Percentiles rank a stretch among this genome's conserved stretches.
phyloP scores from a whole-genome alignment of 2,888 invertebrate genomes.

The Stratiomys singularior region DNA sequence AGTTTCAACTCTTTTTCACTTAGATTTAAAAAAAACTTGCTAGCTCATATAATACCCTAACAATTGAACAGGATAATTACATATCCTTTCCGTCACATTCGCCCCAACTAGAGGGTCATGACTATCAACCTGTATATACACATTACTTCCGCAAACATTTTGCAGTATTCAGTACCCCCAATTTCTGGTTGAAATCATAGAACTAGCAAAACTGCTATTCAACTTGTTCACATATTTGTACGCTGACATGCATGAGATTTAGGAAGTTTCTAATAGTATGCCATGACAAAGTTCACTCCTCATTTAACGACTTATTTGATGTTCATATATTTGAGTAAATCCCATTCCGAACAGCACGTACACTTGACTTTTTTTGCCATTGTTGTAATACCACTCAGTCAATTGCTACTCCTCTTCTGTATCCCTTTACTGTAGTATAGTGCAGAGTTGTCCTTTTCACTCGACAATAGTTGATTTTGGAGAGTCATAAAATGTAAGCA shows the following conservation, averaged over 20 bases:
- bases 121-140: too few relatives aligned
- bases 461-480: constrained; percentile 15
- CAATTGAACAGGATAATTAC: too few relatives aligned
- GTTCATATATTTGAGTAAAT: constrained; percentile 8
- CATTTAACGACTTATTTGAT: constrained; percentile 36
- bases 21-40: too few relatives aligned
- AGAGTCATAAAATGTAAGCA: background rate
- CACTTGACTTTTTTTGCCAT: background rate
- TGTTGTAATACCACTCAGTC: background rate
- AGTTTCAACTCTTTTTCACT: too few relatives aligned
- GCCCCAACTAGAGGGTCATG: too few relatives aligned
- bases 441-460: background rate
- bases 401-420: background rate
- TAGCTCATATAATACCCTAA: too few relatives aligned
- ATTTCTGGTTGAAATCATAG: too few relatives aligned
- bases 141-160: too few relatives aligned
- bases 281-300: background rate
- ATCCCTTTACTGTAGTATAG: background rate
- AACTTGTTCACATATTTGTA: background rate
- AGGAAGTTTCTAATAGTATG: background rate
- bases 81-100: too few relatives aligned
- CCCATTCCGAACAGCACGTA: constrained; percentile 19
- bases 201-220: too few relatives aligned
- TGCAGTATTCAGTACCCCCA: too few relatives aligned
- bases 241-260: background rate